Conservation (phyloP, 1,140 invertebrate genomes). For the Leptinotarsa defecta region DNA sequence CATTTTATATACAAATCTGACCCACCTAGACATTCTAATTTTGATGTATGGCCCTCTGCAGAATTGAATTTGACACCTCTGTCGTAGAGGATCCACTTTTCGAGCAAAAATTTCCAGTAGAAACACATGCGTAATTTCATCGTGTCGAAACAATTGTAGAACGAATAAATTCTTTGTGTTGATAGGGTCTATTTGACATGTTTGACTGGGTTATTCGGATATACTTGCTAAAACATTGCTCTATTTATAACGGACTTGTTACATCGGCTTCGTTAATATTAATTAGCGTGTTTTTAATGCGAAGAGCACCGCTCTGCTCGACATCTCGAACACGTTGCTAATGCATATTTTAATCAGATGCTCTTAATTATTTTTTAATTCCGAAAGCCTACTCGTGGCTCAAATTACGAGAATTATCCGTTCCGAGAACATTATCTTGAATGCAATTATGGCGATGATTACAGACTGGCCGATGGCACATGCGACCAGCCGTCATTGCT, state of each 20-base stretch:
- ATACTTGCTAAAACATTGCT: slow-evolving; percentile 14
- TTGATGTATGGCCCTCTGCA: too few relatives aligned
- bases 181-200: slow-evolving; percentile 12
- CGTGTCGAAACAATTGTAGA: background rate
- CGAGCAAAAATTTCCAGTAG: too few relatives aligned
- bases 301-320: too few relatives aligned
- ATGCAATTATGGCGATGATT: background rate
- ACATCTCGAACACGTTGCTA: slow-evolving; percentile 26
- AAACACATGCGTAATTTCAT: too few relatives aligned
- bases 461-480: too few relatives aligned
- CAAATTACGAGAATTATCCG: slow-evolving; percentile 12
- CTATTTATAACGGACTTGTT: slow-evolving; percentile 27
- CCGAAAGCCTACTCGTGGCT: background rate
- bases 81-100: too few relatives aligned
- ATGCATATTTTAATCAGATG: slow-evolving; percentile 26
- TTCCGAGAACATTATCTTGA: background rate
- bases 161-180: slow-evolving; percentile 21
- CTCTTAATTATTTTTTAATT: slow-evolving; percentile 32
- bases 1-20: too few relatives aligned
- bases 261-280: slow-evolving; percentile 29
- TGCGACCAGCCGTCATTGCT: too few relatives aligned
- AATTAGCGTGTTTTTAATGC: slow-evolving; percentile 24
- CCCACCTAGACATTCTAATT: too few relatives aligned
- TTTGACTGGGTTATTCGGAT: slow-evolving; percentile 19
- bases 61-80: too few relatives aligned